These are phyloP conservation scores for Danaus chrysippus DNA, from an alignment of 2,888 invertebrate species.

Conservation along the genomic window DNA sequence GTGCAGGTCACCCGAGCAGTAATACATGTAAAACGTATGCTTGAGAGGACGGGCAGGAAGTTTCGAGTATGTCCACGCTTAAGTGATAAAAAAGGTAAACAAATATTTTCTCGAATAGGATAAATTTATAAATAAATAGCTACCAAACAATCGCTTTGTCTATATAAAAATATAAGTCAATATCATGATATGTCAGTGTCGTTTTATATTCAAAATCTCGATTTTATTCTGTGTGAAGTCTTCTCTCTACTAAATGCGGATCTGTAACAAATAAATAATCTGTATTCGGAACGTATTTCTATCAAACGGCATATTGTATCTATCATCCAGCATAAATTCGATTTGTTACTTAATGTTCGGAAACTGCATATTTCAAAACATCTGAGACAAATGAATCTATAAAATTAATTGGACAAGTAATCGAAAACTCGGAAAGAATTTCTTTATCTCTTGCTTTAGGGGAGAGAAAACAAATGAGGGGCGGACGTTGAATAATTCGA, in stretches of 20 bases:
- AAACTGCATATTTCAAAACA: conserved; percentile 58
- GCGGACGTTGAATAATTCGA: conserved; percentile 79
- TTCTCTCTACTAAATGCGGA: background rate
- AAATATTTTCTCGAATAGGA: too few relatives aligned
- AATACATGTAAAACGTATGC: conserved; percentile 9
- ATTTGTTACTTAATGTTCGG: conserved; percentile 19
- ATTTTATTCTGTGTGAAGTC: too few relatives aligned
- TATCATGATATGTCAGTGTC: too few relatives aligned
- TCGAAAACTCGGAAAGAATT: conserved; percentile 79
- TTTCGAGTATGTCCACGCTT: background rate
- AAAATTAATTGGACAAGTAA: conserved; percentile 79
- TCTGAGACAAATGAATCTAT: conserved; percentile 77
- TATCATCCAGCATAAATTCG: conserved; percentile 8
- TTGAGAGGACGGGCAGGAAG: background rate
- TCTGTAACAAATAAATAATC: background rate
- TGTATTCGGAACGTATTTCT: background rate
- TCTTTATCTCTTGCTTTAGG: conserved; percentile 74
- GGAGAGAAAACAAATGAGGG: conserved; percentile 77
- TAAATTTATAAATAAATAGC: too few relatives aligned
- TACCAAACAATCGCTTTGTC: too few relatives aligned
- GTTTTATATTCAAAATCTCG: too few relatives aligned
- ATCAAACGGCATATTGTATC: conserved; percentile 2
- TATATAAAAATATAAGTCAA: too few relatives aligned
- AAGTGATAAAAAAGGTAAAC: background rate
- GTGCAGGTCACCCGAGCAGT: conserved; percentile 26